Evolutionary conservation across 2,113 vertebrate genomes (phyloP).

Genomic region (Limanda limanda): DNA sequence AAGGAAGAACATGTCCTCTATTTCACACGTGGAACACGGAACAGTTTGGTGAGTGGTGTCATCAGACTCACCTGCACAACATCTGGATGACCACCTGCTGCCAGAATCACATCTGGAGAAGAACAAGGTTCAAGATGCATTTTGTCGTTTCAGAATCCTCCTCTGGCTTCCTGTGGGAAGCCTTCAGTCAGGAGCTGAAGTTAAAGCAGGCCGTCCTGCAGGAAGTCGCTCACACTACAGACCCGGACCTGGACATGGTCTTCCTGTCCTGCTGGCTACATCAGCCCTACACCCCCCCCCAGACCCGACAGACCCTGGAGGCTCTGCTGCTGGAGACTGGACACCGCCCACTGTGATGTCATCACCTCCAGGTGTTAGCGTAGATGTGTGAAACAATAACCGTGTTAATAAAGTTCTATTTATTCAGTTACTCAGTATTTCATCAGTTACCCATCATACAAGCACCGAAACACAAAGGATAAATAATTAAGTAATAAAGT

Average conservation of each 20-base stretch:
- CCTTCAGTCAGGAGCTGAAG: conserved; percentile 87
- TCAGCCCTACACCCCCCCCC: conserved; percentile 88
- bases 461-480: no score
- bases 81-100: not conserved
- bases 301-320: conserved; percentile 84
- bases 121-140: no score
- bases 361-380: not conserved
- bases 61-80: not conserved
- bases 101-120: no score
- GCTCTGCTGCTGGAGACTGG: conserved; percentile 93
- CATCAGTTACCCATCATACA: no score
- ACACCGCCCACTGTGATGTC: conserved; percentile 83
- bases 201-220: conserved; percentile 85
- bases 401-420: no score
- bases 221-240: conserved; percentile 86
- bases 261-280: conserved; percentile 94
- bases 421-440: not conserved
- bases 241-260: conserved; percentile 86
- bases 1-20: conserved; percentile 71
- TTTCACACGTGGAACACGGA: conserved; percentile 90
- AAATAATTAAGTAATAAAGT: not conserved
- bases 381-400: not conserved
- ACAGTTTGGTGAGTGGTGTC: conserved; percentile 85
- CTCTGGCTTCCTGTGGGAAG: conserved; percentile 78
- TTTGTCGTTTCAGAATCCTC: conserved; percentile 79